Evolutionary conservation across 2,888 invertebrate species (phyloP).

Genomic region (Baccha elongata): DNA sequence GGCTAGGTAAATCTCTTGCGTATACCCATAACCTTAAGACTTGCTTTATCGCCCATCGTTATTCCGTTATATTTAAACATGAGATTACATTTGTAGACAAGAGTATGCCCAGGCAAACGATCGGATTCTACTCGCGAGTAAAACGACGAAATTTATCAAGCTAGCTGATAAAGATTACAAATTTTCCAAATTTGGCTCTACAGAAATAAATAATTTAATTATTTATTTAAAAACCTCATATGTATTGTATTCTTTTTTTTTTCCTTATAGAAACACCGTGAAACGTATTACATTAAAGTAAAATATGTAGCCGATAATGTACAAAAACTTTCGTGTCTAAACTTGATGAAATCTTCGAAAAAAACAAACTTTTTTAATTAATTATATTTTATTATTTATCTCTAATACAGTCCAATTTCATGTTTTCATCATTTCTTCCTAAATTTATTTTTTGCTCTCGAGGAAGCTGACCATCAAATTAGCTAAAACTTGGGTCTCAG

Average conservation of each 20-base stretch:
- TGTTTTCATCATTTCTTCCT: constrained; percentile 47
- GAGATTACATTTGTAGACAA: too few species aligned
- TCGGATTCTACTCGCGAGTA: too few species aligned
- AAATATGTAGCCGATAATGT: constrained; percentile 86
- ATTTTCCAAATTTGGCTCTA: constrained; percentile 87
- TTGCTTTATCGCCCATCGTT: too few species aligned
- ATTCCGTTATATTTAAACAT: too few species aligned
- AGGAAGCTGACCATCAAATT: constrained; percentile 93
- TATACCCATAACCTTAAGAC: too few species aligned
- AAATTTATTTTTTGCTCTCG: constrained; percentile 82
- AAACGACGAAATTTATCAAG: constrained; percentile 89
- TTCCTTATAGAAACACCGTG: constrained; percentile 82
- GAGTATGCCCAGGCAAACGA: too few species aligned
- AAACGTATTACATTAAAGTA: constrained; percentile 88
- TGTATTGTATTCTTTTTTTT: not conserved
- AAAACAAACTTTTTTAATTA: constrained; percentile 75
- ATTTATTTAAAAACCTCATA: not conserved
- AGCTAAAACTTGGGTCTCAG: constrained; percentile 89
- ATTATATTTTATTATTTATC: constrained; percentile 21
- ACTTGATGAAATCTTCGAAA: constrained; percentile 84
- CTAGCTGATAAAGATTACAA: constrained; percentile 92
- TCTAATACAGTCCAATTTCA: constrained; percentile 47
- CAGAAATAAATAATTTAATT: constrained; percentile 79
- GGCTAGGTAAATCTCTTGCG: too few species aligned
- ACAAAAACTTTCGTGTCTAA: constrained; percentile 84